phyloP scores from a whole-genome alignment of 2,888 invertebrate species.

The Chironomus tentans region DNA sequence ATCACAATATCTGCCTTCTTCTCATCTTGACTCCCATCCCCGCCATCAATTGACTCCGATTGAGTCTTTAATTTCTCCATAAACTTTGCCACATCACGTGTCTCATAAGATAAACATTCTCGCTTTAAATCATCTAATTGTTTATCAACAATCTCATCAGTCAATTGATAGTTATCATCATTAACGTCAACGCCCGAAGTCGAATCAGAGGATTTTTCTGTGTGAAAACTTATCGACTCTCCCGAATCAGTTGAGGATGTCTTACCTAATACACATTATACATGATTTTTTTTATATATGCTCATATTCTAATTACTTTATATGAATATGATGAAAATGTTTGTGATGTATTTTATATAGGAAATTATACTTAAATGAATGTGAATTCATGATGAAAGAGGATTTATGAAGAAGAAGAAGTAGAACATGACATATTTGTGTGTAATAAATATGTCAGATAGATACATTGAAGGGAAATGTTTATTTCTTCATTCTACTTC shows the following conservation, averaged over 20 bases:
- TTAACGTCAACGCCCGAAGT: constrained; percentile 24
- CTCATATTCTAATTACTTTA: background rate
- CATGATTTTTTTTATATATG: background rate
- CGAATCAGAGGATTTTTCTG: constrained; percentile 24
- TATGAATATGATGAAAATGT: background rate
- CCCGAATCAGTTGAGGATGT: constrained; percentile 22
- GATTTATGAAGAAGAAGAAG: too few relatives aligned
- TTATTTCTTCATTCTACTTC: constrained; percentile 42
- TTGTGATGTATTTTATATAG: too few relatives aligned
- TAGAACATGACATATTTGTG: too few relatives aligned
- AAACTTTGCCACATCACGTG: constrained; percentile 41
- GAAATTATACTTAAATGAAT: too few relatives aligned
- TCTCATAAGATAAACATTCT: constrained; percentile 36
- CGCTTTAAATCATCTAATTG: constrained; percentile 41
- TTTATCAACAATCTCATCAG: constrained; percentile 40
- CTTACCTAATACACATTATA: constrained; percentile 58
- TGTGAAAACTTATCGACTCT: constrained; percentile 25
- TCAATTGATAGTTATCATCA: constrained; percentile 36
- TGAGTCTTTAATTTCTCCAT: constrained; percentile 39
- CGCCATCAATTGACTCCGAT: constrained; percentile 22
- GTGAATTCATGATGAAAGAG: too few relatives aligned
- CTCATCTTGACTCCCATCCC: constrained; percentile 4
- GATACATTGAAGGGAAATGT: constrained; percentile 30
- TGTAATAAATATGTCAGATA: background rate
- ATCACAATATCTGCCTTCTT: background rate